A percentile compares a stretch with the other conserved stretches of the same genome.
Evolutionary conservation across 1,140 invertebrate species (phyloP).

Genomic region (Dufourea novaeangliae): DNA sequence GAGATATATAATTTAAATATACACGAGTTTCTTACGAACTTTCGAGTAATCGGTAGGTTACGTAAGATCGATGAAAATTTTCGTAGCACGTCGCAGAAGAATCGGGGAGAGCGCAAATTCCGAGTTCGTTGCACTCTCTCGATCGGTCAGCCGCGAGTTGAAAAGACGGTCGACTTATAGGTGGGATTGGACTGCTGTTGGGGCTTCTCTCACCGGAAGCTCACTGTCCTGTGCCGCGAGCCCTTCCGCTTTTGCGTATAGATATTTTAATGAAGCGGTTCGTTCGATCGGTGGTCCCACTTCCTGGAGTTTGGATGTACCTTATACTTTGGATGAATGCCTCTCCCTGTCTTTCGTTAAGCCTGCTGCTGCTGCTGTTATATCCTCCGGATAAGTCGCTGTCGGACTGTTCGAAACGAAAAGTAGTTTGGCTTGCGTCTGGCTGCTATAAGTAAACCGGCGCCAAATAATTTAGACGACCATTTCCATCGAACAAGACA

Average conservation of each 20-base stretch:
- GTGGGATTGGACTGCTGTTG: not conserved
- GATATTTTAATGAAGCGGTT: not conserved
- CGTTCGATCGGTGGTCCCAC: not conserved
- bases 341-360: not conserved
- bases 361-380: not conserved
- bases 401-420: not conserved
- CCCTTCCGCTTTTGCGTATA: conserved; percentile 23
- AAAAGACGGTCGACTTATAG: conserved; percentile 48
- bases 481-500: conserved; percentile 28
- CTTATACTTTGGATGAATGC: not conserved
- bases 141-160: conserved; percentile 26
- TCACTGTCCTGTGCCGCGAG: conserved; percentile 4
- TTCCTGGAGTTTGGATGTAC: not conserved
- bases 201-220: conserved; percentile 54
- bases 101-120: conserved; percentile 36
- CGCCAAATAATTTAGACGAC: conserved; percentile 32
- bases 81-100: not conserved
- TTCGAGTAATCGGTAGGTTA: not conserved
- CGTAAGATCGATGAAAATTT: not conserved
- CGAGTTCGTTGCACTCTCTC: conserved; percentile 67
- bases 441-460: not conserved
- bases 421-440: not conserved
- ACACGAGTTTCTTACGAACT: not conserved
- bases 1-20: too few relatives aligned
- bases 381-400: not conserved